These are phyloP conservation scores for Trachelus tabidus DNA, from an alignment of 2,888 invertebrate species.

Conservation along the genomic window DNA sequence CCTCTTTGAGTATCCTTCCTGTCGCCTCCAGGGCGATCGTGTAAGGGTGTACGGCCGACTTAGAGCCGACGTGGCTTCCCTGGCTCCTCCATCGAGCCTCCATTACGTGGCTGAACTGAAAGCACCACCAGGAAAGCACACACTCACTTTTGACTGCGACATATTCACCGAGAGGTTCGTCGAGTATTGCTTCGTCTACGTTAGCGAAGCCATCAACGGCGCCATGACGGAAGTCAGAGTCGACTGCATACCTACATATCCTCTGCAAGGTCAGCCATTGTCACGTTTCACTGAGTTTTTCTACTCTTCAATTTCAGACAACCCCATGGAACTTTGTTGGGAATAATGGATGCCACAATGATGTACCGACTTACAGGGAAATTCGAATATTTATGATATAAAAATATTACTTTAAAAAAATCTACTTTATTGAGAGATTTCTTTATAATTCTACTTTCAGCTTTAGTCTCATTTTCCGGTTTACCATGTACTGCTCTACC, in stretches of 20 bases:
- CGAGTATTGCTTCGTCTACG: conserved; percentile 90
- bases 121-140: conserved; percentile 79
- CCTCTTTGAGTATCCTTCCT: conserved; percentile 86
- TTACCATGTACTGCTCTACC: neutral
- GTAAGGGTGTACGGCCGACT: conserved; percentile 84
- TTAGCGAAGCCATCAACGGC: conserved; percentile 85
- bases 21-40: conserved; percentile 82
- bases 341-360: neutral
- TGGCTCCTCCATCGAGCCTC: conserved; percentile 74
- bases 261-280: conserved; percentile 76
- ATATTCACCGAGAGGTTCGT: conserved; percentile 85
- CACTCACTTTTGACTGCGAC: conserved; percentile 82
- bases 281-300: conserved; percentile 6
- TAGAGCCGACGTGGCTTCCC: conserved; percentile 75
- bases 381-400: neutral
- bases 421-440: neutral
- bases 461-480: neutral
- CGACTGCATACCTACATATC: conserved; percentile 86
- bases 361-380: neutral
- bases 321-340: neutral
- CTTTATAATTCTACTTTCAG: neutral
- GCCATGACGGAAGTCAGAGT: conserved; percentile 87
- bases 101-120: conserved; percentile 76
- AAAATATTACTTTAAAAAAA: neutral
- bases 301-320: neutral